A percentile compares a stretch with the other conserved stretches of the same genome.
phyloP scores from a whole-genome alignment of 2,797 vertebrate species.

The Gastrophryne carolinensis region DNA sequence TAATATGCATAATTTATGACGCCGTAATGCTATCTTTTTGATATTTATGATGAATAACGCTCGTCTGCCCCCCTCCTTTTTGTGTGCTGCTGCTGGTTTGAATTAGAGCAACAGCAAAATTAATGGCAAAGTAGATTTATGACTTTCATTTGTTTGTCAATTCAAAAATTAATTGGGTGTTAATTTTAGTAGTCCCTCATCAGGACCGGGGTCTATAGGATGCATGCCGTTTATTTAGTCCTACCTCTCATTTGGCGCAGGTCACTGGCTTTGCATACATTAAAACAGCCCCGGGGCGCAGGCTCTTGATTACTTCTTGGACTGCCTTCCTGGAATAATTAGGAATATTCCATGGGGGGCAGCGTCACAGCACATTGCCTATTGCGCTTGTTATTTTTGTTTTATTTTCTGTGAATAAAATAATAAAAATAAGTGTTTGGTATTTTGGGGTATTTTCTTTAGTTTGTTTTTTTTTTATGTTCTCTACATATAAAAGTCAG shows the following conservation, averaged over 20 bases:
- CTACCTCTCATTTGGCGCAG: constrained; percentile 90
- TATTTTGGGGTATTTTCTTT: no score
- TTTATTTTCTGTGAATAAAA: no score
- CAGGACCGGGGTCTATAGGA: constrained; percentile 82
- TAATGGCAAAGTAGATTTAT: constrained; percentile 99
- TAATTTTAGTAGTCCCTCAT: constrained; percentile 98
- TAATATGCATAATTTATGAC: constrained; percentile 87
- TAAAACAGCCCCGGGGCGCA: constrained; percentile 93
- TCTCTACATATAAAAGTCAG: no score
- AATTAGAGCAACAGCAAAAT: constrained; percentile 93
- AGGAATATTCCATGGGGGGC: constrained; percentile 84
- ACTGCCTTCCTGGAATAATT: constrained; percentile 94
- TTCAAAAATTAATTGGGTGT: constrained; percentile 99
- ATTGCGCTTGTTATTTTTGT: constrained; percentile 57
- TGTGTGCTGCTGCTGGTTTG: constrained; percentile 96
- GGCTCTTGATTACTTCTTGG: constrained; percentile 97
- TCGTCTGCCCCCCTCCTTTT: constrained; percentile 80
- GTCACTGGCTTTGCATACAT: constrained; percentile 98
- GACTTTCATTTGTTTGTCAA: constrained; percentile 99
- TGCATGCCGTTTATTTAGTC: constrained; percentile 87
- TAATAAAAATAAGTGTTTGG: no score
- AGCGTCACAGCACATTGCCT: constrained; percentile 77
- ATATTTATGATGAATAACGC: constrained; percentile 99
- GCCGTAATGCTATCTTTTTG: constrained; percentile 90
- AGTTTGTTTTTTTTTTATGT: no score